These are phyloP conservation scores for Arctia plantaginis DNA, from an alignment of 2,888 invertebrate species.

Conservation along the genomic window DNA sequence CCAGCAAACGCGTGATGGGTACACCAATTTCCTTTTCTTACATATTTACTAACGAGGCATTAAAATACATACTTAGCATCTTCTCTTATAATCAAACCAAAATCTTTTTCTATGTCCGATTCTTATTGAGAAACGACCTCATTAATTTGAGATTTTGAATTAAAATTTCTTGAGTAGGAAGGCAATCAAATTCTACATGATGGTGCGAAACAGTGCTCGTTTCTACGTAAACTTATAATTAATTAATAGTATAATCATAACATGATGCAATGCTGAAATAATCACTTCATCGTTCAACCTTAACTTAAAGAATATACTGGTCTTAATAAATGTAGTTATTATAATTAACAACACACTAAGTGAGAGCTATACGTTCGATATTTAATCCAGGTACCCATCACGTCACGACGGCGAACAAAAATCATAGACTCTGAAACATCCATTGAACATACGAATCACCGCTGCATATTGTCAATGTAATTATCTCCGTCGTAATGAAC, in stretches of 20 bases:
- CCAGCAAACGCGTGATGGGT: conserved; percentile 58
- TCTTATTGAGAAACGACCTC: too few species aligned
- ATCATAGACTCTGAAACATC: conserved; percentile 73
- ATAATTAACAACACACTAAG: background rate
- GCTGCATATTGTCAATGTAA: conserved; percentile 76
- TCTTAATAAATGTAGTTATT: background rate
- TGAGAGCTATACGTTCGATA: background rate
- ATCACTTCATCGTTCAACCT: background rate
- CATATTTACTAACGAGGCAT: background rate
- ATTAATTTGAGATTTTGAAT: too few species aligned
- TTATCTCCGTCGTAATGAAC: conserved; percentile 58
- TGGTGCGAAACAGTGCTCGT: too few species aligned
- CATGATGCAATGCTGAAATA: background rate
- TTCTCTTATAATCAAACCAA: background rate
- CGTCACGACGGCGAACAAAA: conserved; percentile 65
- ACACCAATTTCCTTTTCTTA: conserved; percentile 17
- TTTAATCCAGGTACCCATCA: conserved; percentile 61
- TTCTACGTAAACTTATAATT: background rate
- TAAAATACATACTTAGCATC: background rate
- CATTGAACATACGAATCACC: conserved; percentile 79
- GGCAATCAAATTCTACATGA: too few species aligned
- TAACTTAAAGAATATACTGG: background rate
- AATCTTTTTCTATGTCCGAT: too few species aligned
- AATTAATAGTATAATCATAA: background rate
- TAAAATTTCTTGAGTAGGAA: too few species aligned